Evolutionary conservation across 2,797 vertebrate species (phyloP), one percentile per base, ranked within the genome.

Genomic region (Tachyglossus aculeatus): DNA sequence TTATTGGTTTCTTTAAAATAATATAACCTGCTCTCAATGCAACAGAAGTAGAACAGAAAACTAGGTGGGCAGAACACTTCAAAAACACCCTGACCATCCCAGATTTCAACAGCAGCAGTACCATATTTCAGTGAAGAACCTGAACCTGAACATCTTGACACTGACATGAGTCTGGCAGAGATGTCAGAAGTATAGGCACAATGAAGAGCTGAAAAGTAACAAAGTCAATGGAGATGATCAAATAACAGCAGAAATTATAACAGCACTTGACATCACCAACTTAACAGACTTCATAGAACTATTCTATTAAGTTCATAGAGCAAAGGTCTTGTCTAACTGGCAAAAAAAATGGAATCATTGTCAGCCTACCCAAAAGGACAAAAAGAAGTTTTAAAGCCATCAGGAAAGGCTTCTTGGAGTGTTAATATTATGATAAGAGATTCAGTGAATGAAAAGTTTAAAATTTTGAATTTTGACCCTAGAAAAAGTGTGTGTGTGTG

Each of bases 1-100:
- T 85, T 80, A 67, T 78, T 85, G 75, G 74, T 66, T 70, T 55
- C 74, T 76, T 68, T 71, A 76, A 82, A 82, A 74, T 67, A 62
- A 81, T n/a, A n/a, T n/a, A n/a, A 83, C 65, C 57, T 57, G 71
- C 68, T 80, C 53, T 76, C 41, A 41, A 57, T 69, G 51, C 68
- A 52, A 71, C 14, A 43, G n/a, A 78, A 83, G 78, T 62, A 5
- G 7, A 18, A 77, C 65, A 58, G 66, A 75, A 77, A 85, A 59
- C 51, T 27, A 81, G 47, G n/a, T 62, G 77, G 29, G 60, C 40
- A 82, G 38, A 85, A 5, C 36, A 77, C 80, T 86, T 84, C 71
- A 80, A 86, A 78, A 80, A 60, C 4, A 24, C 33, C 38, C 85
- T 11, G 5, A 25, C 39, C 4, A 27, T 86, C 5, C 38, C 39